Percentiles rank a stretch among this genome's conserved stretches.
Evolutionary conservation across 2,113 vertebrate species (phyloP).

Genomic region (Candoia aspera): DNA sequence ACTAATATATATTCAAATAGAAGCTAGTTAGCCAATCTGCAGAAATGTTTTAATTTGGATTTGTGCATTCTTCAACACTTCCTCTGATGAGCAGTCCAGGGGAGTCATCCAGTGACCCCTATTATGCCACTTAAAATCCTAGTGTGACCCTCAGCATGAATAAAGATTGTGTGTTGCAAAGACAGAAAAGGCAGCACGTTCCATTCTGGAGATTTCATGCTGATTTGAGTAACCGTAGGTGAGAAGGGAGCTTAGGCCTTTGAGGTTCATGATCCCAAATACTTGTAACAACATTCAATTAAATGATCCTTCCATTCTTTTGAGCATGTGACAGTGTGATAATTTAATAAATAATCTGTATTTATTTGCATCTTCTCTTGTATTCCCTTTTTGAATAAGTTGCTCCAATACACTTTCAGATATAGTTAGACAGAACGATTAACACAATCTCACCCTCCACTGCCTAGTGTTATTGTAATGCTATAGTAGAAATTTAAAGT

Average conservation of each 20-base stretch:
- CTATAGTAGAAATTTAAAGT: conserved; percentile 64
- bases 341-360: conserved; percentile 56
- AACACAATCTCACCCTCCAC: conserved; percentile 31
- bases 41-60: too few relatives aligned
- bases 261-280: conserved; percentile 29
- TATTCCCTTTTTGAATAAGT: conserved; percentile 51
- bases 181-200: too few relatives aligned
- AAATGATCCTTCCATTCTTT: conserved; percentile 55
- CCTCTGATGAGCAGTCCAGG: too few relatives aligned
- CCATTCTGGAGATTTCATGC: background rate
- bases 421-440: conserved; percentile 47
- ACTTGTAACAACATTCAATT: conserved; percentile 50
- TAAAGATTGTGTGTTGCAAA: background rate
- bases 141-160: too few relatives aligned
- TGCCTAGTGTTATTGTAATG: conserved; percentile 52
- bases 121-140: too few relatives aligned
- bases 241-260: background rate
- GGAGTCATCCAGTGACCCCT: too few relatives aligned
- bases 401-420: conserved; percentile 42
- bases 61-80: too few relatives aligned
- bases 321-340: conserved; percentile 60
- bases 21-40: too few relatives aligned
- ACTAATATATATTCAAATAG: too few relatives aligned
- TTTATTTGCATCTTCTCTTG: conserved; percentile 56
- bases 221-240: background rate